Conservation (phyloP, 2,888 invertebrate genomes). For the Gari tellinella region DNA sequence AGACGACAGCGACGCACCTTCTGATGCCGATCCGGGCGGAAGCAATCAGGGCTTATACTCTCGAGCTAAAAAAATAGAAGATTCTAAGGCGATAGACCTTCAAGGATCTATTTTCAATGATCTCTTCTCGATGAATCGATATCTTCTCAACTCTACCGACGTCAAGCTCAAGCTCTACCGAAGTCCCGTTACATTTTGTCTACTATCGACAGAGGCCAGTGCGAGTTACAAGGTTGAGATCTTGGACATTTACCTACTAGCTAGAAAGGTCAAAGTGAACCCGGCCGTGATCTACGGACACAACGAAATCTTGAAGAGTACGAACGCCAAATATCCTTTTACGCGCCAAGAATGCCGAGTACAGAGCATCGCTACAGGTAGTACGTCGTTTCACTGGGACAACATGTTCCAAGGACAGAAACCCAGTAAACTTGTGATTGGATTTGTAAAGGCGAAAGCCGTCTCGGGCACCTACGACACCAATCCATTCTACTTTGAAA, state of each 20-base stretch:
- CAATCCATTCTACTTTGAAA: slow-evolving; percentile 34
- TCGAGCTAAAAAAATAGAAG: slow-evolving; percentile 8
- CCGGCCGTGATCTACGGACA: slow-evolving; percentile 41
- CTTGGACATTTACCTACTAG: slow-evolving; percentile 10
- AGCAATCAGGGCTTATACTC: slow-evolving; percentile 28
- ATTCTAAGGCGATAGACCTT: neutral
- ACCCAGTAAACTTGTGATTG: slow-evolving; percentile 15
- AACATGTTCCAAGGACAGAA: slow-evolving; percentile 28
- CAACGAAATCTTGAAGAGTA: slow-evolving; percentile 24
- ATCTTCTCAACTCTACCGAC: slow-evolving; percentile 16
- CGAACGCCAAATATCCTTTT: slow-evolving; percentile 28
- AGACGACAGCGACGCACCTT: slow-evolving; percentile 29
- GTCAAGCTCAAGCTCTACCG: slow-evolving; percentile 22
- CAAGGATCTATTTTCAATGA: slow-evolving; percentile 18
- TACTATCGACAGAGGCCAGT: neutral
- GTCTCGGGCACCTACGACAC: slow-evolving; percentile 13
- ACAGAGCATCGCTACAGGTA: slow-evolving; percentile 15
- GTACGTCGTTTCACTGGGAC: slow-evolving; percentile 18
- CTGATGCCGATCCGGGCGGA: slow-evolving; percentile 23
- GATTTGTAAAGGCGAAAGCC: slow-evolving; percentile 18
- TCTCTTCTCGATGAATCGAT: slow-evolving; percentile 7
- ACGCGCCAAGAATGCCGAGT: slow-evolving; percentile 3
- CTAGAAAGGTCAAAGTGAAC: slow-evolving; percentile 40
- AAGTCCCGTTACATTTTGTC: neutral
- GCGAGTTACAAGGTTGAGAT: slow-evolving; percentile 22